phyloP scores from a whole-genome alignment of 2,797 vertebrate species.

The Notolepis coatsorum region DNA sequence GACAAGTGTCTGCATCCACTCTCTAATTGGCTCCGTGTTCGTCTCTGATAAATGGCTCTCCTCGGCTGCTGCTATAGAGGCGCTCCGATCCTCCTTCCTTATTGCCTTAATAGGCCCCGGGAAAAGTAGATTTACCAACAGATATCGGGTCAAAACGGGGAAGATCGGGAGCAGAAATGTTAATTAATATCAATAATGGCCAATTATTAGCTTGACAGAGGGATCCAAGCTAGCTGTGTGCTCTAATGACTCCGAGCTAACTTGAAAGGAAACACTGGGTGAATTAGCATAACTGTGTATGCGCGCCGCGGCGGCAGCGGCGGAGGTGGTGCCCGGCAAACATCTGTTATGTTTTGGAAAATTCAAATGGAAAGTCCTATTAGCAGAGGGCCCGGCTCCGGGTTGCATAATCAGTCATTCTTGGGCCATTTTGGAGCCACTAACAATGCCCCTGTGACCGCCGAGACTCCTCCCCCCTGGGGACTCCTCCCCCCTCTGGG shows the following conservation, averaged over 20 bases:
- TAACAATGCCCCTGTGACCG: slow-evolving; percentile 91
- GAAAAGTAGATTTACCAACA: slow-evolving; percentile 99
- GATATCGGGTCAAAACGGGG: slow-evolving; percentile 94
- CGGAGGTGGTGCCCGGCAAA: slow-evolving; percentile 94
- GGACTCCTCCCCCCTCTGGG: slow-evolving; percentile 84
- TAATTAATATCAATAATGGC: slow-evolving; percentile 99
- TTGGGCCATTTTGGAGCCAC: slow-evolving; percentile 90
- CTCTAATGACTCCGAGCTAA: slow-evolving; percentile 97
- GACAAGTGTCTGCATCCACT: slow-evolving; percentile 95
- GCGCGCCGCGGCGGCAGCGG: no score
- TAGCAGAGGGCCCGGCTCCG: slow-evolving; percentile 90
- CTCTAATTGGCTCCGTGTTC: slow-evolving; percentile 99
- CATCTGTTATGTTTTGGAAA: slow-evolving; percentile 99
- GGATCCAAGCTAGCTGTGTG: slow-evolving; percentile 95
- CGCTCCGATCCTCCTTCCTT: slow-evolving; percentile 87
- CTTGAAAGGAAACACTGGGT: slow-evolving; percentile 93
- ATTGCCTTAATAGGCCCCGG: slow-evolving; percentile 96
- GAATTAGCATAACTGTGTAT: slow-evolving; percentile 99
- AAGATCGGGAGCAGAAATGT: slow-evolving; percentile 98
- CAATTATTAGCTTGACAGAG: slow-evolving; percentile 99
- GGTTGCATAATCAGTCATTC: slow-evolving; percentile 96
- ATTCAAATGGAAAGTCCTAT: slow-evolving; percentile 98
- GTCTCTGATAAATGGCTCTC: slow-evolving; percentile 98
- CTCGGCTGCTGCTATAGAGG: slow-evolving; percentile 89
- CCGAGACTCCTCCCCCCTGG: slow-evolving; percentile 84